Percentiles rank a stretch among this genome's conserved stretches.
These are phyloP conservation scores for Clarias platycephalus DNA, from an alignment of 2,797 vertebrate species.

Conservation along the genomic window DNA sequence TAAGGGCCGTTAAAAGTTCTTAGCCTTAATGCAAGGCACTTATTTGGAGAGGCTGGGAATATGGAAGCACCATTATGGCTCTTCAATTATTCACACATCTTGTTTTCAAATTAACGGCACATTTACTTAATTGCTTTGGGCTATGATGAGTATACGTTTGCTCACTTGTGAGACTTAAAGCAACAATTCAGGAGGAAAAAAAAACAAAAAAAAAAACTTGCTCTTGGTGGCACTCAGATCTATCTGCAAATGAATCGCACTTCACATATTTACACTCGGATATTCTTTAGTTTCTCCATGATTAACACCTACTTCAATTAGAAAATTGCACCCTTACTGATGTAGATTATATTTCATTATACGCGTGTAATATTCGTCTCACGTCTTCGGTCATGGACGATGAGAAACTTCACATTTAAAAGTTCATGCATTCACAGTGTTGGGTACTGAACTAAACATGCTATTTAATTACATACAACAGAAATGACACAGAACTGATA, in stretches of 20 bases:
- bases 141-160: slow-evolving; percentile 18
- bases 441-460: neutral
- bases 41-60: slow-evolving; percentile 28
- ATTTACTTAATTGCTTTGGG: slow-evolving; percentile 47
- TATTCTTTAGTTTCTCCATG: neutral
- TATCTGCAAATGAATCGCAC: neutral
- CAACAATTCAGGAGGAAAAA: neutral
- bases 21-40: slow-evolving; percentile 46
- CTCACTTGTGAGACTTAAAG: slow-evolving; percentile 1
- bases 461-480: neutral
- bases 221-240: neutral
- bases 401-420: neutral
- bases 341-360: neutral
- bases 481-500: neutral
- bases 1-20: slow-evolving; percentile 45
- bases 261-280: neutral
- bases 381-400: neutral
- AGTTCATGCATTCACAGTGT: no score
- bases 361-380: neutral
- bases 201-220: neutral
- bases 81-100: slow-evolving; percentile 44
- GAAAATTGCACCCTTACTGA: neutral
- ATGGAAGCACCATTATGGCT: slow-evolving; percentile 24
- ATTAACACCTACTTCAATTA: neutral
- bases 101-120: slow-evolving; percentile 40